Evolutionary conservation across 2,113 vertebrate species (phyloP).

Genomic region (Macaca mulatta): DNA sequence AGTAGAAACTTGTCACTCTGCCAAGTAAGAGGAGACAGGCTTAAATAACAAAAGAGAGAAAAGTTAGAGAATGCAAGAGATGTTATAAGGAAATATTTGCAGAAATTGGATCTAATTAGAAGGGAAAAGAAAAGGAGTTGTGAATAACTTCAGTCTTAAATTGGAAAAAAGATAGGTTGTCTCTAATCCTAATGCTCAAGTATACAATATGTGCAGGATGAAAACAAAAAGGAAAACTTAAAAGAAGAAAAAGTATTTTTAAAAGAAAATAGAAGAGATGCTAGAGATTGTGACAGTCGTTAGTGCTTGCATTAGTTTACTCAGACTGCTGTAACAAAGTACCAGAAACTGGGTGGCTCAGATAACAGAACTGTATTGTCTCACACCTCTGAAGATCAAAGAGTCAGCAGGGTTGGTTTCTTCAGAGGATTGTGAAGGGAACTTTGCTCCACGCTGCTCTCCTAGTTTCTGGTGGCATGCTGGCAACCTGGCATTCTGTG

Average conservation of each 20-base stretch:
- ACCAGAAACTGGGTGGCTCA: neutral
- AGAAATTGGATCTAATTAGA: conserved; percentile 2
- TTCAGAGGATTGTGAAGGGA: accelerated
- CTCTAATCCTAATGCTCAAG: neutral
- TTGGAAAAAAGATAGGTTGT: neutral
- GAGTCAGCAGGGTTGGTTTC: neutral
- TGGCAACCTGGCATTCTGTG: too few species aligned
- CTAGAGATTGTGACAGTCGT: neutral
- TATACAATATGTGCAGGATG: neutral
- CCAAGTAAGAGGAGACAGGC: neutral
- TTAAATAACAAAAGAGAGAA: neutral
- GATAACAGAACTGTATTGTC: neutral
- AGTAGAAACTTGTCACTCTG: neutral
- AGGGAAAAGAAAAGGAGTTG: neutral
- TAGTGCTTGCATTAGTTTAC: neutral
- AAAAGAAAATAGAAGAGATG: neutral
- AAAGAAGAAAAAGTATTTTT: neutral
- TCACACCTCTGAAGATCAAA: neutral
- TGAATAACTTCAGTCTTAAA: neutral
- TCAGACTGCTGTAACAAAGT: neutral
- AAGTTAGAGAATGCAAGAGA: neutral
- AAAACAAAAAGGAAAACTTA: neutral
- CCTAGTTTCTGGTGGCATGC: neutral
- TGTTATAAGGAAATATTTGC: neutral
- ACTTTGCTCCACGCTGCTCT: neutral